Evolutionary conservation across 2,797 vertebrate genomes (phyloP).

Genomic region (Pachyuromys duprasi): DNA sequence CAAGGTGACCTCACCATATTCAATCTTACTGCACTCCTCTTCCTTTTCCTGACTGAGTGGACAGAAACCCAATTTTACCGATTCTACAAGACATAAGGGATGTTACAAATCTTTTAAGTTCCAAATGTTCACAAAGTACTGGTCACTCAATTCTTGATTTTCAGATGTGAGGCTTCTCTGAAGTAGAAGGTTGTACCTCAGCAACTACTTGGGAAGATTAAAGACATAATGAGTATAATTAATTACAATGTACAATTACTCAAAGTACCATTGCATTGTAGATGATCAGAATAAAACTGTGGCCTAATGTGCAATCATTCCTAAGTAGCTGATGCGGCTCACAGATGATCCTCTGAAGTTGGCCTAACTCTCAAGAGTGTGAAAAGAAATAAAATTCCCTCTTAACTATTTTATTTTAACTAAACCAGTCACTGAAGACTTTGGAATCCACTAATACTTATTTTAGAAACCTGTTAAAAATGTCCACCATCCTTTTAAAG

Average conservation of each 20-base stretch:
- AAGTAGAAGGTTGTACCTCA: slow-evolving; percentile 63
- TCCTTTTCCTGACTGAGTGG: not conserved
- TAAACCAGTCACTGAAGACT: slow-evolving; percentile 8
- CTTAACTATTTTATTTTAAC: slow-evolving; percentile 57
- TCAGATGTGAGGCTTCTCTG: slow-evolving; percentile 28
- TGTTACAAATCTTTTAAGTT: not conserved
- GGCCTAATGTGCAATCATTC: slow-evolving; percentile 78
- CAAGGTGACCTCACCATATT: not conserved
- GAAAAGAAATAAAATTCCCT: slow-evolving; percentile 70
- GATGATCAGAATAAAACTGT: slow-evolving; percentile 64
- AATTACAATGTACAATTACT: slow-evolving; percentile 2
- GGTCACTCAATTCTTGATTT: slow-evolving; percentile 37
- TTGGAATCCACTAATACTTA: not conserved
- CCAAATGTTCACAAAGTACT: slow-evolving; percentile 46
- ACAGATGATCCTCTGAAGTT: slow-evolving; percentile 71
- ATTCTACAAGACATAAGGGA: not conserved
- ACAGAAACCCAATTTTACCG: not conserved
- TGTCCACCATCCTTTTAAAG: not conserved
- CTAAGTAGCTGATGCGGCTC: slow-evolving; percentile 79
- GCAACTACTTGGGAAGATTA: slow-evolving; percentile 63
- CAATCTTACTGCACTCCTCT: not conserved
- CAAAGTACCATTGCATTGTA: slow-evolving; percentile 55
- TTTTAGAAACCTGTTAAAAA: slow-evolving; percentile 56
- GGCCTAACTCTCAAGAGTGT: slow-evolving; percentile 8
- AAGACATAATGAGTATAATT: slow-evolving; percentile 63